Evolutionary conservation across 2,888 invertebrate species (phyloP).

Genomic region (Eupithecia tripunctaria): DNA sequence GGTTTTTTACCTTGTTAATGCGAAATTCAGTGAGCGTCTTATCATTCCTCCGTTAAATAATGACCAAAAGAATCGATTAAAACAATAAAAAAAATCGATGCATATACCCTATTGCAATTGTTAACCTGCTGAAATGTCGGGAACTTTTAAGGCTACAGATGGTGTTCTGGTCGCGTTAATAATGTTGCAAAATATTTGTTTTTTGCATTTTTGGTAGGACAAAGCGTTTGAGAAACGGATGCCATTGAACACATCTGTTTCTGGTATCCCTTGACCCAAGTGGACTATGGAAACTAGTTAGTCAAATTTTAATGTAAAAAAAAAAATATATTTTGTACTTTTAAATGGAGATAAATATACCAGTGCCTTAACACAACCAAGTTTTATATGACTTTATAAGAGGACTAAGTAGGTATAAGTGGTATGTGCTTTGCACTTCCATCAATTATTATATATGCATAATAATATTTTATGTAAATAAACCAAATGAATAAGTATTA

Average conservation of each 20-base stretch:
- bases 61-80: too few species aligned
- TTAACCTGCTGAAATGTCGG: neutral
- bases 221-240: neutral
- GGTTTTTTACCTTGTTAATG: too few species aligned
- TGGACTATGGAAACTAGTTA: neutral
- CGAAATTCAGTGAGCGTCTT: too few species aligned
- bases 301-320: neutral
- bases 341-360: neutral
- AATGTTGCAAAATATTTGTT: neutral
- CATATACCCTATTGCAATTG: too few species aligned
- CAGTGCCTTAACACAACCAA: neutral
- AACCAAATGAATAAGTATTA: slow-evolving; percentile 43
- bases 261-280: neutral
- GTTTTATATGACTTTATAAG: neutral
- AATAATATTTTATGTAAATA: slow-evolving; percentile 37
- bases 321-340: neutral
- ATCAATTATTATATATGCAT: slow-evolving; percentile 15
- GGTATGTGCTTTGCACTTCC: neutral
- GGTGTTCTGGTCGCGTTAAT: neutral
- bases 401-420: neutral
- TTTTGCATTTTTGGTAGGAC: neutral
- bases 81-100: too few species aligned
- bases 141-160: neutral
- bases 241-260: neutral
- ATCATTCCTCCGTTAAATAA: too few species aligned